Base-by-base conservation (phyloP, 2,888 invertebrate species). In the Apoderus coryli region DNA sequence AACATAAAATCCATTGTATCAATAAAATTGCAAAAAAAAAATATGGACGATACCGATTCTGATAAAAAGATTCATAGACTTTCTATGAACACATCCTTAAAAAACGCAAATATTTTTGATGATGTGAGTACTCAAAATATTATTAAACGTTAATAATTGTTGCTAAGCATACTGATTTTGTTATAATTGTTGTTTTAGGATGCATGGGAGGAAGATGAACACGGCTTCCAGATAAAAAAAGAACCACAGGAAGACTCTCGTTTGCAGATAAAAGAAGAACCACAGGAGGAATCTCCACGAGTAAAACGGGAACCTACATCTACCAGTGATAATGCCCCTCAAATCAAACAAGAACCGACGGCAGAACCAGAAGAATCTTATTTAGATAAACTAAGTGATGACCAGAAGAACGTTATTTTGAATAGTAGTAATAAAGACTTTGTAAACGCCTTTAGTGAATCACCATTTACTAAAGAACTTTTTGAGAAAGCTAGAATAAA, bases 41-140 rank as follows among this genome's bases (percentile, higher is more conserved):
- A n/a, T n/a, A n/a, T n/a, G n/a, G n/a, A n/a, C n/a, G n/a, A n/a
- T n/a, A n/a, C n/a, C n/a, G n/a, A n/a, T n/a, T n/a, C n/a, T n/a
- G n/a, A n/a, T n/a, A n/a, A n/a, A n/a, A n/a, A n/a, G n/a, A n/a
- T n/a, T n/a, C n/a, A n/a, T n/a, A 35, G 34, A 27, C 14, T 40
- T 4, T 48, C 49, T 4, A 44, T 54, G 46, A 54, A 52, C 34
- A 49, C 52, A 12, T 37, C 40, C 2, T 36, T 54, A 12, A 50
- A 43, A 42, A 40, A 51, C 35, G 54, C 54, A 2, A 42, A 44
- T 31, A 54, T 53, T 29, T 54, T 54, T 36, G 52, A 52, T 26
- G 52, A 53, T 26, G 52, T 52, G 42, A 36, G 43, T 38, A 24
- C 22, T 24, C 13, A 32, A 14, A 28, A 13, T 24, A n/a, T 4